phyloP scores from a whole-genome alignment of 1,140 invertebrate genomes.

The Lepidurus packardi region DNA sequence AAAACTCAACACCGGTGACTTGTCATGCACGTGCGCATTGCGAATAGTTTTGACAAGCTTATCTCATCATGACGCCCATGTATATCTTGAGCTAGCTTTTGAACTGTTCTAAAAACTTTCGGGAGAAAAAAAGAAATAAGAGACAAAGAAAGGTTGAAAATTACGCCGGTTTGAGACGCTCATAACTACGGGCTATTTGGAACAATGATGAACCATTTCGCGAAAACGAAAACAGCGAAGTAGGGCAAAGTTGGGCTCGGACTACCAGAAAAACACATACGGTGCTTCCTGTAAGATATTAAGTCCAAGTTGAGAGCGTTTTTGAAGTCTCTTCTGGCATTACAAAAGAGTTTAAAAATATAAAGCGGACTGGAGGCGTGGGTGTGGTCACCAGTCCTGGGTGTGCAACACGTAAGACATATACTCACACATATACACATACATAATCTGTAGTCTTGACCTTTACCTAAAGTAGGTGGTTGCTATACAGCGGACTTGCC shows the following conservation, averaged over 20 bases:
- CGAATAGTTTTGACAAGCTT: background rate
- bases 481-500: too few species aligned
- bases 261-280: too few species aligned
- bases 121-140: background rate
- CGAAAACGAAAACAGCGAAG: background rate
- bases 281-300: too few species aligned
- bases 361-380: background rate
- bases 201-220: background rate
- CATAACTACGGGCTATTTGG: background rate
- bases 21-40: background rate
- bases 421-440: background rate
- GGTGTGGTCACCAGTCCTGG: background rate
- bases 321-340: too few species aligned
- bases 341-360: background rate
- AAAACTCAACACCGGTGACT: too few species aligned
- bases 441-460: constrained; percentile 11
- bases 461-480: background rate
- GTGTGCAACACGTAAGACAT: background rate
- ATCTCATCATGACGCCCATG: background rate
- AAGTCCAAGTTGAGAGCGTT: too few species aligned
- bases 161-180: background rate
- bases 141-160: background rate
- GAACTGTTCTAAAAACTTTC: background rate
- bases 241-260: background rate
- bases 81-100: too few species aligned